Evolutionary conservation across 2,888 invertebrate genomes (phyloP).

Genomic region (Harpalus rufipes): DNA sequence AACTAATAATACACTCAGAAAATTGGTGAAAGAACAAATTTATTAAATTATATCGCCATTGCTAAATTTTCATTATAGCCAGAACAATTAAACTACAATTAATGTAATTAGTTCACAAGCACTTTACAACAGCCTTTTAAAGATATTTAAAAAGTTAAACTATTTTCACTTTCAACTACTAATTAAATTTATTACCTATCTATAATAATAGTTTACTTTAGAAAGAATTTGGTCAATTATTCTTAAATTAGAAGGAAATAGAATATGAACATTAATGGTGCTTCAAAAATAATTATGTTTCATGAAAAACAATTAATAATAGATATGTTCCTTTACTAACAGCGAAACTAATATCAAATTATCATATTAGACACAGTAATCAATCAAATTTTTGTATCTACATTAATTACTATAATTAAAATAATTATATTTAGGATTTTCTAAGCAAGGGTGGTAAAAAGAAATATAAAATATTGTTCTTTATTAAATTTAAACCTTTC

Average conservation of each 20-base stretch:
- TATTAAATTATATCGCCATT: neutral
- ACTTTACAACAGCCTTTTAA: conserved; percentile 19
- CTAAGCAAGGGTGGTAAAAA: neutral
- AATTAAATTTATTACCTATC: conserved; percentile 21
- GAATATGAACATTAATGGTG: neutral
- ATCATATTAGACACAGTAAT: neutral
- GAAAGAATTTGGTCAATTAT: conserved; percentile 10
- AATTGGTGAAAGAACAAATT: neutral
- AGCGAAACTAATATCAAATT: neutral
- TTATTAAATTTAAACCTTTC: too few species aligned
- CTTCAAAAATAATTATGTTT: neutral
- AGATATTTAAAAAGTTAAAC: conserved; percentile 33
- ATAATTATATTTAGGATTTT: neutral
- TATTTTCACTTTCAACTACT: conserved; percentile 32
- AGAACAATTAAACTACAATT: neutral
- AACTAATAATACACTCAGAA: neutral
- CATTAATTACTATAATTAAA: neutral
- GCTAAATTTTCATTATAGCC: neutral
- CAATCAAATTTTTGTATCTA: neutral
- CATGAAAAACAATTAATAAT: neutral
- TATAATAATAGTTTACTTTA: neutral
- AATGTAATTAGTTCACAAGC: conserved; percentile 1
- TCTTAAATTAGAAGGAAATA: neutral
- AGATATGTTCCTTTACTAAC: neutral
- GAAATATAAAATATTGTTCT: neutral